These are phyloP conservation scores for Apomyelois bistriatella DNA, from an alignment of 2,888 invertebrate species.

Conservation along the genomic window DNA sequence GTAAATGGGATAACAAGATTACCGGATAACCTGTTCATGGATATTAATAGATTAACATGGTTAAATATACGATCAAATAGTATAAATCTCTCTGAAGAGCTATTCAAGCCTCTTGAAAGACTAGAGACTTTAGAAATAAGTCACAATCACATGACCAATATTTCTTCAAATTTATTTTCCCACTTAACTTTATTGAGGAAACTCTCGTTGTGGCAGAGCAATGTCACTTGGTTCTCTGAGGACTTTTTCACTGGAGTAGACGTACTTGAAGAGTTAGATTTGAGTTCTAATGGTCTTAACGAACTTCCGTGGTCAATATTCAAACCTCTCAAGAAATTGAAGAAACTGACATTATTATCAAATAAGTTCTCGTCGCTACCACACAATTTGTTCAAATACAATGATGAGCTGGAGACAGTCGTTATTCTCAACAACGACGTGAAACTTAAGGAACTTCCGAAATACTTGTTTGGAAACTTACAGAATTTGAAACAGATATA, in stretches of 20 bases:
- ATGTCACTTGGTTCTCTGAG: conserved; percentile 81
- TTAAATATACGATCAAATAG: conserved; percentile 83
- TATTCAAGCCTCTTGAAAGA: conserved; percentile 77
- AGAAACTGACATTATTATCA: conserved; percentile 82
- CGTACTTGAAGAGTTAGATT: conserved; percentile 82
- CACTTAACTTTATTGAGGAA: conserved; percentile 80
- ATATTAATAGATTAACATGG: conserved; percentile 81
- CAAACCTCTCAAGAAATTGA: conserved; percentile 79
- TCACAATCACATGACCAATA: conserved; percentile 81
- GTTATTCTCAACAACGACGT: conserved; percentile 80
- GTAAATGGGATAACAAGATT: conserved; percentile 82
- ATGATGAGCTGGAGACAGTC: conserved; percentile 73
- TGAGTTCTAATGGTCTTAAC: conserved; percentile 83
- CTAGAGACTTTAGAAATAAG: conserved; percentile 83
- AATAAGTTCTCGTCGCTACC: conserved; percentile 84
- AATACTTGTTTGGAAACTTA: conserved; percentile 81
- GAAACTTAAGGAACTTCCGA: conserved; percentile 78
- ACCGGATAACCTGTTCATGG: conserved; percentile 81
- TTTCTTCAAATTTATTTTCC: conserved; percentile 82
- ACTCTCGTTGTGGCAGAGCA: conserved; percentile 85
- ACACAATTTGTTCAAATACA: conserved; percentile 77
- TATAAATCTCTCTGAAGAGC: conserved; percentile 75
- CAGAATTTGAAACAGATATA: conserved; percentile 77
- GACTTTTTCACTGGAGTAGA: conserved; percentile 82
- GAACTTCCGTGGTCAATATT: conserved; percentile 82